These are phyloP conservation scores for Dasysyrphus albostriatus DNA, from an alignment of 2,888 invertebrate species.

Conservation along the genomic window DNA sequence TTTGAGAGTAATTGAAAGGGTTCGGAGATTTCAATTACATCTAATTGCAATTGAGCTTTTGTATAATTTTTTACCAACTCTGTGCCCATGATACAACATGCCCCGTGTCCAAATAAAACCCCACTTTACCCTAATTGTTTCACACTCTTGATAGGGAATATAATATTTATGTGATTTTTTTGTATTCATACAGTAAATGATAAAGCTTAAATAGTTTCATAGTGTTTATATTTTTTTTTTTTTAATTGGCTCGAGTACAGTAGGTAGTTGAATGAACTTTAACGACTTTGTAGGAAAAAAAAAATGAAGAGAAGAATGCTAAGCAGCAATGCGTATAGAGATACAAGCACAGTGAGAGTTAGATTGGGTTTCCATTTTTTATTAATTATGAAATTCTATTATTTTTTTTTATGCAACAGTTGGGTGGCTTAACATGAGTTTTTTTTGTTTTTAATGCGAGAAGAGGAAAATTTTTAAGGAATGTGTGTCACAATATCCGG, in stretches of 20 bases:
- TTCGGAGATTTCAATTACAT: too few relatives aligned
- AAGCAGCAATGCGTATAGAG: slow-evolving; percentile 47
- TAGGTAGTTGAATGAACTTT: slow-evolving; percentile 65
- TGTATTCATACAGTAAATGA: slow-evolving; percentile 21
- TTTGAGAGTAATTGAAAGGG: too few relatives aligned
- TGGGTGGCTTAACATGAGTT: slow-evolving; percentile 3
- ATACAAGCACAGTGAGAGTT: slow-evolving; percentile 2
- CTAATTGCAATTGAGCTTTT: too few relatives aligned
- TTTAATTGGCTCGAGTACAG: slow-evolving; percentile 22
- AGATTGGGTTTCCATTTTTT: slow-evolving; percentile 18
- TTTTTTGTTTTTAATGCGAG: background rate
- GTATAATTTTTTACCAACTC: too few relatives aligned
- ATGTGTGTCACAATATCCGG: slow-evolving; percentile 50
- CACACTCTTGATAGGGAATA: slow-evolving; percentile 40
- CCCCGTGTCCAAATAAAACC: background rate
- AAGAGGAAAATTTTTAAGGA: slow-evolving; percentile 10
- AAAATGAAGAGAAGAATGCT: slow-evolving; percentile 24
- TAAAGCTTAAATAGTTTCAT: slow-evolving; percentile 50
- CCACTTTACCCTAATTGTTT: background rate
- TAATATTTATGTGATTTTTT: slow-evolving; percentile 25
- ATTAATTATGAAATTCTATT: slow-evolving; percentile 57
- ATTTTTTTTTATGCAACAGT: slow-evolving; percentile 53
- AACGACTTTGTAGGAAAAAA: background rate
- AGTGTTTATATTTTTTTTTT: slow-evolving; percentile 37
- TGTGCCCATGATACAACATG: background rate